phyloP scores from a whole-genome alignment of 2,888 invertebrate genomes.

The Drosophila macrothrix region DNA sequence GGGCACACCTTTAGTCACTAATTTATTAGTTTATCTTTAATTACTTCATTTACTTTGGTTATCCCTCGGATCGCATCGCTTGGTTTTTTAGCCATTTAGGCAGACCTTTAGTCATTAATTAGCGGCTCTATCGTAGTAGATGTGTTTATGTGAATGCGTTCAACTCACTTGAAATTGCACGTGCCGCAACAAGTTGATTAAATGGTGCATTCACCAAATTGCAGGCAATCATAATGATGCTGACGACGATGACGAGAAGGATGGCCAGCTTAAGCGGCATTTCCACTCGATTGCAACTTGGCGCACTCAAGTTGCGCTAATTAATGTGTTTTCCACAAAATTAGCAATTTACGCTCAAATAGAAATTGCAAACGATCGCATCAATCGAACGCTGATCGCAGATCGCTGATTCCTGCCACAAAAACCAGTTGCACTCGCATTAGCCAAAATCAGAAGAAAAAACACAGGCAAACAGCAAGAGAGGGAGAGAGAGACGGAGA shows the following conservation, averaged over 20 bases:
- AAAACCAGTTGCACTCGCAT: conserved; percentile 54
- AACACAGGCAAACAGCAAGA: not conserved
- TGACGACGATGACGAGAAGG: conserved; percentile 22
- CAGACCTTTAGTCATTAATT: conserved; percentile 6
- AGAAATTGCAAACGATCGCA: conserved; percentile 63
- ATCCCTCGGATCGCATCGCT: not conserved
- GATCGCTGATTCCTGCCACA: conserved; percentile 11
- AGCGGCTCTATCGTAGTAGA: conserved; percentile 9
- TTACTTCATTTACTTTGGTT: not conserved
- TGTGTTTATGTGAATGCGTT: not conserved
- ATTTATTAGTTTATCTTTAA: not conserved
- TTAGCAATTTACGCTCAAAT: conserved; percentile 79
- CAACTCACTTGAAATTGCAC: conserved; percentile 28
- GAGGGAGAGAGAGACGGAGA: not conserved
- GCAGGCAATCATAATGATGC: conserved; percentile 40
- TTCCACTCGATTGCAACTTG: conserved; percentile 37
- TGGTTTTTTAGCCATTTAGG: not conserved
- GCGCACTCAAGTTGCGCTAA: conserved; percentile 72
- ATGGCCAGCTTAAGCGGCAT: conserved; percentile 30
- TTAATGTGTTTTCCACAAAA: conserved; percentile 80
- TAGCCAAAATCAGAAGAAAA: conserved; percentile 38
- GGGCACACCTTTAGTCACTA: not conserved
- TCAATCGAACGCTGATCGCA: conserved; percentile 26
- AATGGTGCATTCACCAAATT: conserved; percentile 50
- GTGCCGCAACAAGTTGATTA: conserved; percentile 38